Conservation (phyloP, 2,113 vertebrate genomes). For the Genyomyrus donnyi region DNA sequence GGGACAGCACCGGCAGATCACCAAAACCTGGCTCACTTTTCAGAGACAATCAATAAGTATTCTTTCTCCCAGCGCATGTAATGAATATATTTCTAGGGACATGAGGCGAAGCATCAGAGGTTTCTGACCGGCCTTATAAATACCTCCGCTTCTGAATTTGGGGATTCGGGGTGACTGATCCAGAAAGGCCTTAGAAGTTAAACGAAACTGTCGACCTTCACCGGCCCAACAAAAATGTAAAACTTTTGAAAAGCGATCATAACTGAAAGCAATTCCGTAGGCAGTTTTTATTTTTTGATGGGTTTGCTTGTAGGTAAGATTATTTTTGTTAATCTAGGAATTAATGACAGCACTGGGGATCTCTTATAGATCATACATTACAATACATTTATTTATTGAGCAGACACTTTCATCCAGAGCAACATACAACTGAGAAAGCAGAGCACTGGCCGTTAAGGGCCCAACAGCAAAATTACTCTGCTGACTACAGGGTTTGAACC, state of each 20-base stretch:
- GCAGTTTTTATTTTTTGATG: neutral
- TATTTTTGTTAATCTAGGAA: neutral
- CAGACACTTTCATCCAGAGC: neutral
- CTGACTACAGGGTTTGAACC: neutral
- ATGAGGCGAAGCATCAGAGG: slow-evolving; percentile 52
- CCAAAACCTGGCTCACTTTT: slow-evolving; percentile 66
- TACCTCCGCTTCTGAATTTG: slow-evolving; percentile 49
- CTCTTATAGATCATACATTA: neutral
- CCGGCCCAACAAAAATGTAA: neutral
- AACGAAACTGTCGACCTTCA: slow-evolving; percentile 26
- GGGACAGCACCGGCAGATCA: slow-evolving; percentile 68
- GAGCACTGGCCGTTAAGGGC: too few relatives aligned
- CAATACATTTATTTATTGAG: neutral
- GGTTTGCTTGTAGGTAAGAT: neutral
- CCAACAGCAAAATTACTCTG: neutral
- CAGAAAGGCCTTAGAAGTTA: slow-evolving; percentile 13
- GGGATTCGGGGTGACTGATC: slow-evolving; percentile 44
- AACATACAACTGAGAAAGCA: neutral
- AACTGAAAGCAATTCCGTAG: neutral
- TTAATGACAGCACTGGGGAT: neutral
- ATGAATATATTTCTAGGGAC: slow-evolving; percentile 57
- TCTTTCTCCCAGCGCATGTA: slow-evolving; percentile 67
- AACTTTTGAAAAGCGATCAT: neutral
- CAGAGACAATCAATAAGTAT: slow-evolving; percentile 71
- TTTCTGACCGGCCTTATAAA: slow-evolving; percentile 49